Conservation (phyloP, 1,140 invertebrate species). For the Sycobia sp. region DNA sequence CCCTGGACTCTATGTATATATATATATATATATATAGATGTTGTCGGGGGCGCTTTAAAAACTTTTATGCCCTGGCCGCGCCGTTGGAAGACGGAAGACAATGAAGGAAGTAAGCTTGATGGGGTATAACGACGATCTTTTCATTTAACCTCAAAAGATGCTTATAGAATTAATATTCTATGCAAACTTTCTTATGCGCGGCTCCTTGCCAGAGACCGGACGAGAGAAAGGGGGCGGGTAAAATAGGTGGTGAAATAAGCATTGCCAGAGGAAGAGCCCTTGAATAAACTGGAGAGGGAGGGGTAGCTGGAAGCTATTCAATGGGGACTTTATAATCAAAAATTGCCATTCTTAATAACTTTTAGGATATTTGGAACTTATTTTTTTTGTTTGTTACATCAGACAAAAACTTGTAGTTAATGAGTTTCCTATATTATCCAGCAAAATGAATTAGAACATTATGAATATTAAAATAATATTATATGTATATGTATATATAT, state of each 20-base stretch:
- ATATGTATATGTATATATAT: no score
- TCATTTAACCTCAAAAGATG: constrained; percentile 27
- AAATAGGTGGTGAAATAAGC: neutral
- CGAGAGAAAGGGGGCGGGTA: no score
- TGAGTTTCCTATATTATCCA: no score
- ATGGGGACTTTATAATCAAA: neutral
- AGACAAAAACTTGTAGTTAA: no score
- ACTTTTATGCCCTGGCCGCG: constrained; percentile 5
- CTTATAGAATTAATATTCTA: constrained; percentile 32
- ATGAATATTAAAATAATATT: no score
- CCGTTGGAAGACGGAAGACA: constrained; percentile 28
- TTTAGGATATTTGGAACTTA: neutral
- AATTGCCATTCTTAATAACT: constrained; percentile 13
- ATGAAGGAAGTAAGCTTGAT: constrained; percentile 21
- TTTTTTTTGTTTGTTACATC: no score
- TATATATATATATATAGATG: no score
- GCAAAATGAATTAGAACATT: no score
- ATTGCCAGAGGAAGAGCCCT: neutral
- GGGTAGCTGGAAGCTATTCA: no score
- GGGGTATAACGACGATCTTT: constrained; percentile 26
- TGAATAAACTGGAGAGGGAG: neutral
- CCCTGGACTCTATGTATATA: no score
- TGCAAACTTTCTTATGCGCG: constrained; percentile 7
- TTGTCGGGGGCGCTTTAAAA: neutral
- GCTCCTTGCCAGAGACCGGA: no score